Conservation (phyloP, 2,888 invertebrate species). For the Scrobipalpa costella region DNA sequence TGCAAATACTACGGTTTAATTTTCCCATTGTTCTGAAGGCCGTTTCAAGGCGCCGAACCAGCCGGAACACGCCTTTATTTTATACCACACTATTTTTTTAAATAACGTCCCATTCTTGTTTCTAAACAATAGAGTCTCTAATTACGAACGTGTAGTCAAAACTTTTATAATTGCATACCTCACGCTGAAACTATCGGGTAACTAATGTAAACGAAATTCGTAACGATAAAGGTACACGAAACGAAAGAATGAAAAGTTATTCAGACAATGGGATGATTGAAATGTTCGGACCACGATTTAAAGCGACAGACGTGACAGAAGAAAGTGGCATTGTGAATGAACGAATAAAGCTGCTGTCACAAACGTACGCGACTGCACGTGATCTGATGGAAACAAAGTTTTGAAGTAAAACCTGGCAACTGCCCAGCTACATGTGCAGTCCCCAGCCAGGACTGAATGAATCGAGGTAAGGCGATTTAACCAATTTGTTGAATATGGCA, state of each 20-base stretch:
- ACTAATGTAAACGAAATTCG: slow-evolving; percentile 31
- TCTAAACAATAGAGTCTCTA: slow-evolving; percentile 36
- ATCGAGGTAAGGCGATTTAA: slow-evolving; percentile 7
- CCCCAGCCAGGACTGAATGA: slow-evolving; percentile 17
- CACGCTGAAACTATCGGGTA: not conserved
- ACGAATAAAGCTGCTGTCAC: slow-evolving; percentile 3
- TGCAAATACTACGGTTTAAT: slow-evolving; percentile 39
- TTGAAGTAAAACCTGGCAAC: slow-evolving; percentile 11
- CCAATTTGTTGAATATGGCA: slow-evolving; percentile 17
- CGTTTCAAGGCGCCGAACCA: slow-evolving; percentile 51
- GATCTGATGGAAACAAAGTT: slow-evolving; percentile 11
- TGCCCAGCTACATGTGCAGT: not conserved
- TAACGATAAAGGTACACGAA: slow-evolving; percentile 6
- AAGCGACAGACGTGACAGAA: slow-evolving; percentile 6
- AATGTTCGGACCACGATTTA: slow-evolving; percentile 25
- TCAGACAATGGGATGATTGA: slow-evolving; percentile 26
- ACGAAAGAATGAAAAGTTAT: not conserved
- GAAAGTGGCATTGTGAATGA: slow-evolving; percentile 14
- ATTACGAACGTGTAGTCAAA: slow-evolving; percentile 33
- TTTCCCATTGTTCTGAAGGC: slow-evolving; percentile 54
- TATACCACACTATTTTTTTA: slow-evolving; percentile 44
- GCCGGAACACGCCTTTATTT: slow-evolving; percentile 44
- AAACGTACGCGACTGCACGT: slow-evolving; percentile 7
- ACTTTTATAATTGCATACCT: slow-evolving; percentile 22
- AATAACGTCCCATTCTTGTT: slow-evolving; percentile 38